Evolutionary conservation across 2,113 vertebrate genomes (phyloP).

Genomic region (Setophaga coronata): DNA sequence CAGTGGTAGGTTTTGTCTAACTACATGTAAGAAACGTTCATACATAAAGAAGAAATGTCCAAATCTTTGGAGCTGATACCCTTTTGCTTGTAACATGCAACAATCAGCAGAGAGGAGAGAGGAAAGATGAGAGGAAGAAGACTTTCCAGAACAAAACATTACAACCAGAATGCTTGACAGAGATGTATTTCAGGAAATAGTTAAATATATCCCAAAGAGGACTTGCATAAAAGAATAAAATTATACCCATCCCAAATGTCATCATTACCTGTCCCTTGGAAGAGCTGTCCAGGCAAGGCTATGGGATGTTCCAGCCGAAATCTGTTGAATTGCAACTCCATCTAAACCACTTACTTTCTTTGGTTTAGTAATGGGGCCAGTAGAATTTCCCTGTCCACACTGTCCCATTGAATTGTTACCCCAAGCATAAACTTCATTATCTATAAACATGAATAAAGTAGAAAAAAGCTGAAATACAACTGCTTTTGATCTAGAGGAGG

Average conservation of each 20-base stretch:
- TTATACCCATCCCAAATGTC: background rate
- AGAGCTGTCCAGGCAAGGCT: conserved; percentile 97
- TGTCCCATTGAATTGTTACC: conserved; percentile 99
- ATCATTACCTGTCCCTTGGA: conserved; percentile 89
- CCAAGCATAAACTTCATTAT: conserved; percentile 99
- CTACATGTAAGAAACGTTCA: background rate
- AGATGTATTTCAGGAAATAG: background rate
- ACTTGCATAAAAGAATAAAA: background rate
- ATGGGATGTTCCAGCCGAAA: conserved; percentile 95
- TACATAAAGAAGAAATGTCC: background rate
- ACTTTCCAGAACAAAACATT: background rate
- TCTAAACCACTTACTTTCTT: conserved; percentile 97
- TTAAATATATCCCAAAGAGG: background rate
- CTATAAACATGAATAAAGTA: conserved; percentile 66
- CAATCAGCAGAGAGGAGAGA: background rate
- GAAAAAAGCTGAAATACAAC: background rate
- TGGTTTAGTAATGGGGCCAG: conserved; percentile 96
- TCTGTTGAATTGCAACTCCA: conserved; percentile 94
- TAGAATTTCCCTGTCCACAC: conserved; percentile 98
- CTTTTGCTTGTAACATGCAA: background rate
- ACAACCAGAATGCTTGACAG: background rate
- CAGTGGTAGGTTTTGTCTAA: background rate
- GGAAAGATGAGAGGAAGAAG: background rate
- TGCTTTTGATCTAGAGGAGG: background rate
- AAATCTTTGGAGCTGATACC: background rate